Percentiles rank a stretch among this genome's conserved stretches.
Conservation (phyloP, 1,140 invertebrate genomes). For the Anoplophora glabripennis region DNA sequence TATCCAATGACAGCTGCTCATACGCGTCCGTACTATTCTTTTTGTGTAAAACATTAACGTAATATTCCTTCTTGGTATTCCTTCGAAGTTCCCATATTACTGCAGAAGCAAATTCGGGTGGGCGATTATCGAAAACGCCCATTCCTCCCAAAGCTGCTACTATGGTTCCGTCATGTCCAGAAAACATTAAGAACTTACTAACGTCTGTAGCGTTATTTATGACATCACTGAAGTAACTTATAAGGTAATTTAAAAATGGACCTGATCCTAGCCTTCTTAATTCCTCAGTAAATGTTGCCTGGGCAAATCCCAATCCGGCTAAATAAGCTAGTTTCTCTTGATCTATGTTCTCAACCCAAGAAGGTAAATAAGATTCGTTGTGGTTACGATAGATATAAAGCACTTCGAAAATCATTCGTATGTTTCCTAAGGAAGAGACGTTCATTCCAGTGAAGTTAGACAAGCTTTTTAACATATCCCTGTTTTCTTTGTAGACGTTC, state of each 20-base stretch:
- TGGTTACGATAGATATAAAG: neutral
- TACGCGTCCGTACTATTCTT: slow-evolving; percentile 54
- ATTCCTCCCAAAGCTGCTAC: slow-evolving; percentile 70
- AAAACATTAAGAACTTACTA: slow-evolving; percentile 41
- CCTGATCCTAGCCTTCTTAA: slow-evolving; percentile 59
- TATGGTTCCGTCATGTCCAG: slow-evolving; percentile 74
- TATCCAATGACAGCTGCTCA: slow-evolving; percentile 54
- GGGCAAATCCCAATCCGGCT: slow-evolving; percentile 1
- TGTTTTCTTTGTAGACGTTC: neutral
- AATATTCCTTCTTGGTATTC: slow-evolving; percentile 32
- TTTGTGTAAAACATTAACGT: slow-evolving; percentile 59
- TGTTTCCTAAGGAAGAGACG: neutral
- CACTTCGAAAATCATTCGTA: neutral
- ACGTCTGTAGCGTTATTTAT: slow-evolving; percentile 36
- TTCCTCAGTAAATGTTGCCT: slow-evolving; percentile 47
- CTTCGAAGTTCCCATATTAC: slow-evolving; percentile 67
- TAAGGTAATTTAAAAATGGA: slow-evolving; percentile 54
- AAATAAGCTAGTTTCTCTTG: neutral
- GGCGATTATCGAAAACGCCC: slow-evolving; percentile 66
- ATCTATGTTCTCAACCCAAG: slow-evolving; percentile 4
- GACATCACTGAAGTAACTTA: slow-evolving; percentile 16
- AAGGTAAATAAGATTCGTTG: slow-evolving; percentile 1
- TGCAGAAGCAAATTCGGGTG: slow-evolving; percentile 70
- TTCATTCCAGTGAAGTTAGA: neutral
- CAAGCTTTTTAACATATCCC: neutral